phyloP scores from a whole-genome alignment of 2,888 invertebrate genomes.

The Epinotia brunnichana region DNA sequence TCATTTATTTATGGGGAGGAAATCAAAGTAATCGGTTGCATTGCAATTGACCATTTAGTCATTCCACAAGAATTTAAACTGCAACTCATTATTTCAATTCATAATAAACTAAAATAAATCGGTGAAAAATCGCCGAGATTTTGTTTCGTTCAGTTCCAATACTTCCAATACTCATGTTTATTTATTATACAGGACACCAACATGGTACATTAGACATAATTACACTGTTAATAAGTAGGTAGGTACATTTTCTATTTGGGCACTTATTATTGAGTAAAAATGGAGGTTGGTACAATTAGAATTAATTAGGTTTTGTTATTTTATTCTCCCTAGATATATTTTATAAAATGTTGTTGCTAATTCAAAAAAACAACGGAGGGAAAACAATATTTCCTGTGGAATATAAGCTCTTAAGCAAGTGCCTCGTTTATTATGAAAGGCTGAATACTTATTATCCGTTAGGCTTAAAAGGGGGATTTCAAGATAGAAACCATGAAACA shows the following conservation, averaged over 20 bases:
- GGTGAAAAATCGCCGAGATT: too few species aligned
- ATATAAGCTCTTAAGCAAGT: constrained; percentile 39
- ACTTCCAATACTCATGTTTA: background rate
- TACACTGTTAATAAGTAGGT: too few species aligned
- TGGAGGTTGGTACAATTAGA: too few species aligned
- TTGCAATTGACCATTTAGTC: background rate
- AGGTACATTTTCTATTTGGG: too few species aligned
- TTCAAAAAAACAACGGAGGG: constrained; percentile 18
- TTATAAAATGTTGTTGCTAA: background rate
- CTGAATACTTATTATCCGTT: constrained; percentile 37
- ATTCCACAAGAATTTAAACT: background rate
- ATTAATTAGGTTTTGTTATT: too few species aligned
- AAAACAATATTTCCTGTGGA: constrained; percentile 28
- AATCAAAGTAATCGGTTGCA: background rate
- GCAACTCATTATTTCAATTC: background rate
- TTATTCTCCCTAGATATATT: background rate
- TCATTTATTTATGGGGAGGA: background rate
- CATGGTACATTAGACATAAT: too few species aligned
- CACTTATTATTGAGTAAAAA: too few species aligned
- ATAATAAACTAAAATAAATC: too few species aligned
- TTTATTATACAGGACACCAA: too few species aligned
- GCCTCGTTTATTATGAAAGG: constrained; percentile 40
- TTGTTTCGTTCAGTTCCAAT: background rate
- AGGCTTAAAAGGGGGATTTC: constrained; percentile 34
- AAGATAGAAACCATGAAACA: constrained; percentile 19